Base-by-base conservation (phyloP, 2,888 invertebrate species). In the Lottia scabra region DNA sequence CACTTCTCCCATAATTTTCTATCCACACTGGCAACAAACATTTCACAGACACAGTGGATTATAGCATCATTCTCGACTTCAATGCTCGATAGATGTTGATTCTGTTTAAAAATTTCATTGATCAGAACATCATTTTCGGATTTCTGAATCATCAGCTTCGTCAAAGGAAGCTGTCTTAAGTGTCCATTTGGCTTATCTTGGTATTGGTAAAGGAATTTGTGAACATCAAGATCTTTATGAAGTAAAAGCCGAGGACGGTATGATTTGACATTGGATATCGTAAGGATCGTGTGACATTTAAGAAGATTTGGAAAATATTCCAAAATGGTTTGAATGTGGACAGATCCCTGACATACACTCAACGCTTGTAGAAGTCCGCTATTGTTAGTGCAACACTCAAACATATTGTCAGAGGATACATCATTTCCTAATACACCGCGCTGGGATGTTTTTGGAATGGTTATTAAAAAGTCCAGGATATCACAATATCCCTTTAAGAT, bases 21-120 rank as follows among this genome's bases (percentile, higher is more conserved):
- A 30, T 71, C 64, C 13, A 75, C 64, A 15, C 75, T 75, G 19
- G 64, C 38, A 5, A 70, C 64, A 19, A 78, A 72, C 27, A 73
- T 64, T 65, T 78, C 76, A 67, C 79, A 79, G 13, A 71, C 74
- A 16, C 71, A 66, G 62, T 79, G 78, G 5, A 76, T 46, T 10
- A 64, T 64, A 44, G 72, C 70, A 8, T 68, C 70, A 63, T 73
- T 73, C 68, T 68, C 69, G 23, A 75, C 65, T 15, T 71, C 19
- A 48, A 76, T 48, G 69, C 71, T 68, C 8, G 71, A 75, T 5
- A 78, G 44, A 56, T 76, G 48, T 1, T 75, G 23, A 12, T 72
- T 75, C n/a, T 70, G 63, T 19, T 75, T 68, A 1, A 78, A 48
- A 2, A 79, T 63, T 13, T 67, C 67, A 30, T 71, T 63, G 13